These are phyloP conservation scores for Petromus typicus DNA, from an alignment of 2,113 vertebrate species.

Conservation along the genomic window DNA sequence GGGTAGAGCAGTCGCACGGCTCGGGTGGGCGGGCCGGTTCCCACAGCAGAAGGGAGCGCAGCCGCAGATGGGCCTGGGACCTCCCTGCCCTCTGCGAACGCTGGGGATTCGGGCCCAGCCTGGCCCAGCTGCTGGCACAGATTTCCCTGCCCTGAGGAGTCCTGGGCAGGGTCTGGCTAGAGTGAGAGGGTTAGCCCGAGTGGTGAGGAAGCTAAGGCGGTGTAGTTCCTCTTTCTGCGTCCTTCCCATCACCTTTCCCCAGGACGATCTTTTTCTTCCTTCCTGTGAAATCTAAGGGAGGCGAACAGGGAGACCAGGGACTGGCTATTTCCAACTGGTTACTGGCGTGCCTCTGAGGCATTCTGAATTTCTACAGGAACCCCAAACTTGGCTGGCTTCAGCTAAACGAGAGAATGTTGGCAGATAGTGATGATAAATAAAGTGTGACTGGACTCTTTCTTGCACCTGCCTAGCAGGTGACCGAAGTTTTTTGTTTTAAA, in stretches of 20 bases:
- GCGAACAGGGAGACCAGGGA: background rate
- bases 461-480: background rate
- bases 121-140: slow-evolving; percentile 27
- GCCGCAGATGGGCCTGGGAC: slow-evolving; percentile 32
- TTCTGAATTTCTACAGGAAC: slow-evolving; percentile 40
- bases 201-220: background rate
- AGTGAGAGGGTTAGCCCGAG: background rate
- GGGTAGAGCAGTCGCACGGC: slow-evolving; percentile 59
- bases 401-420: slow-evolving; percentile 22
- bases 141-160: background rate
- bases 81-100: slow-evolving; percentile 28
- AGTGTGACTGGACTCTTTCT: slow-evolving; percentile 48
- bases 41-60: background rate
- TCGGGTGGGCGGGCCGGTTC: slow-evolving; percentile 53
- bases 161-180: slow-evolving; percentile 13
- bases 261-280: background rate
- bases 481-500: slow-evolving; percentile 25
- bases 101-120: slow-evolving; percentile 50
- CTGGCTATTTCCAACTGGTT: background rate
- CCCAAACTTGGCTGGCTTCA: slow-evolving; percentile 4
- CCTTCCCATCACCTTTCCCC: background rate
- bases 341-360: background rate
- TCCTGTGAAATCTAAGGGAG: background rate
- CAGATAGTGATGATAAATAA: background rate
- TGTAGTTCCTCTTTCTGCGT: background rate